Percentiles rank a stretch among this genome's conserved stretches.
phyloP scores from a whole-genome alignment of 1,140 invertebrate genomes.

The Penaeus chinensis region DNA sequence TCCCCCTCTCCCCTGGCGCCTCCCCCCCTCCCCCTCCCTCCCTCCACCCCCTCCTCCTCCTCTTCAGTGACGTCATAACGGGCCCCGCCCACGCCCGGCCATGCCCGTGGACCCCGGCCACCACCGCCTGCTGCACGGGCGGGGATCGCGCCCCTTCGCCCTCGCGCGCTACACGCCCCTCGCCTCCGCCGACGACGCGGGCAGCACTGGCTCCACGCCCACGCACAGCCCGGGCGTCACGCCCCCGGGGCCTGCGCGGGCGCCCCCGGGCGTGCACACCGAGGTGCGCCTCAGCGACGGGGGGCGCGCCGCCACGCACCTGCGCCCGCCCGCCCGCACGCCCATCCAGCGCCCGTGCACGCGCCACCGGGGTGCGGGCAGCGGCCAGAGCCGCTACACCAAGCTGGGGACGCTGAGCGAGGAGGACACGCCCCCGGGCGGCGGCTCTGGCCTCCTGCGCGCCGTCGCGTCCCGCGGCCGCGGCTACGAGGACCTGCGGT shows the following conservation, averaged over 20 bases:
- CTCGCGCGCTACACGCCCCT: conserved; percentile 29
- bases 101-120: conserved; percentile 54
- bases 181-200: conserved; percentile 9
- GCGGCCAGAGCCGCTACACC: conserved; percentile 27
- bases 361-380: conserved; percentile 2
- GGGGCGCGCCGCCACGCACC: conserved; percentile 25
- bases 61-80: no score
- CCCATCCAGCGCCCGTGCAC: conserved; percentile 41
- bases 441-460: conserved; percentile 31
- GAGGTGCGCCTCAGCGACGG: conserved; percentile 35
- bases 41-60: neutral
- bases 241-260: neutral
- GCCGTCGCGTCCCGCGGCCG: conserved; percentile 44
- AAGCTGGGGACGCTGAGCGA: conserved; percentile 28
- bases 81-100: neutral
- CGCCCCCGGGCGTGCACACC: conserved; percentile 2
- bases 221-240: neutral
- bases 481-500: conserved; percentile 55
- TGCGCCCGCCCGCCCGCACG: neutral
- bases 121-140: conserved; percentile 46
- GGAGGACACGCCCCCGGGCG: neutral
- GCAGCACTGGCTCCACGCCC: conserved; percentile 27
- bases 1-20: neutral
- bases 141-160: conserved; percentile 33
- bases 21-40: neutral